Evolutionary conservation across 2,113 vertebrate species (phyloP).

Genomic region (Ceyx margarethae): DNA sequence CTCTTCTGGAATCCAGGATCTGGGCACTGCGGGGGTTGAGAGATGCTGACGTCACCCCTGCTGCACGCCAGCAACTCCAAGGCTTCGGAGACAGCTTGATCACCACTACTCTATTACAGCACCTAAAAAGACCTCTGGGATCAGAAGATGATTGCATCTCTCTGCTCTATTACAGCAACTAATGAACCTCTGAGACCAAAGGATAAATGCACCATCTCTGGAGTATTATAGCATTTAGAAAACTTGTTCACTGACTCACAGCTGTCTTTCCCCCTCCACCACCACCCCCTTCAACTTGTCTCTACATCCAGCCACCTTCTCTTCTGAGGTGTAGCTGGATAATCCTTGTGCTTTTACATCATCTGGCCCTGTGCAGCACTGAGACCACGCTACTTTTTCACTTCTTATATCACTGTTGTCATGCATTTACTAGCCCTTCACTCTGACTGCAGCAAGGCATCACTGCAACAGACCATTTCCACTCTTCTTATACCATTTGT

Average conservation of each 20-base stretch:
- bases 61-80: not conserved
- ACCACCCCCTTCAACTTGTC: not conserved
- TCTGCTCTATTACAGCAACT: conserved; percentile 43
- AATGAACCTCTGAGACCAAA: conserved; percentile 49
- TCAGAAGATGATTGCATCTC: conserved; percentile 38
- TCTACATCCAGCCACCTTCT: not conserved
- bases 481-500: not conserved
- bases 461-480: not conserved
- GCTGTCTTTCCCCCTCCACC: not conserved
- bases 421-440: not conserved
- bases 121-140: conserved; percentile 61
- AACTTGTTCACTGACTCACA: conserved; percentile 5
- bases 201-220: conserved; percentile 36
- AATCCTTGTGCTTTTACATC: not conserved
- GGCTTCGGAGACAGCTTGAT: conserved; percentile 34
- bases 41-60: conserved; percentile 30
- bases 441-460: not conserved
- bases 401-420: not conserved
- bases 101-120: conserved; percentile 29
- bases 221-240: conserved; percentile 21
- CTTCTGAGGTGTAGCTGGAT: not conserved
- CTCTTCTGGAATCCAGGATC: conserved; percentile 10
- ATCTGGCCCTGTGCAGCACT: not conserved
- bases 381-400: not conserved
- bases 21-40: conserved; percentile 30